Evolutionary conservation across 37 sponge, comb jelly and placozoan species (phyloP), one percentile per base, ranked within the genome.

Genomic region (Corticium candelabrum): DNA sequence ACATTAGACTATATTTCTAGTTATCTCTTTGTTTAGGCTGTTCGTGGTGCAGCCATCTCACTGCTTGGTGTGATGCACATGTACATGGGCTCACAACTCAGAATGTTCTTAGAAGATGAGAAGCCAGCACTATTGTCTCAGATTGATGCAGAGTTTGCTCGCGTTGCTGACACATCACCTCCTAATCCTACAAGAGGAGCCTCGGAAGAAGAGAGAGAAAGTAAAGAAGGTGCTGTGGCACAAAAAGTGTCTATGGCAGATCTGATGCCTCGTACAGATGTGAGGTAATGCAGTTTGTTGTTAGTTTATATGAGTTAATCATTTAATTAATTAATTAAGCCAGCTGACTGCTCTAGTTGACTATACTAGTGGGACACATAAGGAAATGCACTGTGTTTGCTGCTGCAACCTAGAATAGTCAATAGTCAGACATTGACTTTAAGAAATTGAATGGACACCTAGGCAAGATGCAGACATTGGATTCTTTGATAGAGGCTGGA

Each of bases 101-200:
- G 89, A 56, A 71, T 85, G 62, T 90, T 90, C 86, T 87, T 93
- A 82, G 94, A 90, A 40, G 90, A 85, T 15, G 85, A 86, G 75
- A 93, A 93, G 41, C 82, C 94, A 69, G 88, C 91, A 2, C 68
- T 93, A 0, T 68, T 85, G 36, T 73, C 80, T 40, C 91, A 90
- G 75, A 89, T 93, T 39, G 94, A 93, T 76, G 91, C 82, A 57
- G 84, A 69, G 29, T 87, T 93, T 80, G 86, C 84, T 34, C 86
- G 84, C 82, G 85, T 85, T 30, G 35, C 77, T 11, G 79, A 3
- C 41, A 62, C 21, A 37, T 38, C 57, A 71, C 79, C 79, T 30
- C 31, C 79, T 7, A 69, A 69, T 2, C 79, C 79, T 2, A 67
- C 79, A 2, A 41, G 79, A 41, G 31, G 79, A 30, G 3, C 56